Conservation (phyloP, 2,888 invertebrate species). For the Eurois occulta region DNA sequence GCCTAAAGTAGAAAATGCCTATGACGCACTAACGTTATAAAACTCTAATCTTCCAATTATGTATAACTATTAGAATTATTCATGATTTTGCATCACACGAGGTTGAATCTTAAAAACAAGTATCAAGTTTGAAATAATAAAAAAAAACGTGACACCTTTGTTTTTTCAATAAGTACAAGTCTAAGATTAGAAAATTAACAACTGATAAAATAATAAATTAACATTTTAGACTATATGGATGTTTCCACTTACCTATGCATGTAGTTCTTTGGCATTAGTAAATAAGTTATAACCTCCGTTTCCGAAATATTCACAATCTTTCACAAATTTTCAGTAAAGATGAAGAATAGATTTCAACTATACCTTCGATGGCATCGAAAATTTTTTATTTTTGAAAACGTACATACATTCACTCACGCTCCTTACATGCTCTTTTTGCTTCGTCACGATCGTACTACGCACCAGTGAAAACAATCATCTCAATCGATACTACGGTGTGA, state of each 20-base stretch:
- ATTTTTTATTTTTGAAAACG: background rate
- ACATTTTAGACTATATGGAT: background rate
- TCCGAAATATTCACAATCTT: background rate
- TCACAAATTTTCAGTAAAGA: background rate
- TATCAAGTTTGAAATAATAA: background rate
- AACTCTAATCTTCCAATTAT: background rate
- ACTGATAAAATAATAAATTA: background rate
- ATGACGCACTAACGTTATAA: background rate
- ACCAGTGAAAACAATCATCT: background rate
- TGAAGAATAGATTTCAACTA: background rate
- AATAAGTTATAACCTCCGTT: background rate
- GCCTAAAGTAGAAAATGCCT: background rate
- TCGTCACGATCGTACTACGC: background rate
- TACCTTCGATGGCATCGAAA: background rate
- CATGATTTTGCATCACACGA: background rate
- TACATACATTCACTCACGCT: background rate
- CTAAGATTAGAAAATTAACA: background rate
- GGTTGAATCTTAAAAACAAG: constrained; percentile 17
- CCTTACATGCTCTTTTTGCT: background rate
- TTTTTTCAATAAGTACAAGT: background rate
- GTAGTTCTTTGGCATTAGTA: background rate
- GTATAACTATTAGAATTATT: background rate
- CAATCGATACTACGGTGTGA: constrained; percentile 48
- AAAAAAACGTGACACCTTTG: background rate
- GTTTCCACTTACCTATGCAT: background rate